Base-by-base conservation (phyloP, 2,888 invertebrate species). In the Phymatocera aterrima region DNA sequence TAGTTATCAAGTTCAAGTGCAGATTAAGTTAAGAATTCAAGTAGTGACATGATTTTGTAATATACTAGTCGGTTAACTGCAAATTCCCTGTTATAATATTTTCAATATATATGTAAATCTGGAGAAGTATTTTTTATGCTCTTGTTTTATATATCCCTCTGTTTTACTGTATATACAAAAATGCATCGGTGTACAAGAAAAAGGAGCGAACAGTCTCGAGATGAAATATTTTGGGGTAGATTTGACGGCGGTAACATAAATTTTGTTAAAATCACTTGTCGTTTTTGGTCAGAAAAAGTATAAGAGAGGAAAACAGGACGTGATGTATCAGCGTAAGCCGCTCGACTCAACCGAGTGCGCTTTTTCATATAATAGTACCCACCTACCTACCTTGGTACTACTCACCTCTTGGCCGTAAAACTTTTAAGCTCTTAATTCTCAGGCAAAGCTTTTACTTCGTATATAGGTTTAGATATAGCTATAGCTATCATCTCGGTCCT, bases 391-490 rank as follows among this genome's bases (percentile, higher is more conserved):
- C 10, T n/a, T 46, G 51, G 28, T 48, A 72, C 72, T 72, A 72
- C 72, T 72, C 51, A 72, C 57, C 57, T 75, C 75, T 57, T 75
- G 54, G 40, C 40, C 57, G 75, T 75, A 40, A 75, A 75, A 75
- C 40, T 75, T 75, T 37, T 75, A 75, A 75, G 75, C 75, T 60
- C 75, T 57, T 75, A 57, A 75, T 75, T 57, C 75, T 57, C 18
- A 43, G 75, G 40, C 18, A 28, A 75, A 75, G 75, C 75, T 75
- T 75, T 75, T 21, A 57, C 57, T 15, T 57, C 21, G 15, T 51
- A 28, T 72, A 72, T 51, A 72, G 48, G 34, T 72, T 51, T 51
- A 72, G 46, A 37, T n/a, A n/a, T n/a, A n/a, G n/a, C n/a, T n/a
- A n/a, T n/a, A n/a, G n/a, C n/a, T n/a, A 43, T 57, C 28, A 40